A percentile compares a stretch with the other conserved stretches of the same genome.
These are phyloP conservation scores for Branchellion lobata DNA, from an alignment of 2,888 invertebrate genomes.

Conservation along the genomic window DNA sequence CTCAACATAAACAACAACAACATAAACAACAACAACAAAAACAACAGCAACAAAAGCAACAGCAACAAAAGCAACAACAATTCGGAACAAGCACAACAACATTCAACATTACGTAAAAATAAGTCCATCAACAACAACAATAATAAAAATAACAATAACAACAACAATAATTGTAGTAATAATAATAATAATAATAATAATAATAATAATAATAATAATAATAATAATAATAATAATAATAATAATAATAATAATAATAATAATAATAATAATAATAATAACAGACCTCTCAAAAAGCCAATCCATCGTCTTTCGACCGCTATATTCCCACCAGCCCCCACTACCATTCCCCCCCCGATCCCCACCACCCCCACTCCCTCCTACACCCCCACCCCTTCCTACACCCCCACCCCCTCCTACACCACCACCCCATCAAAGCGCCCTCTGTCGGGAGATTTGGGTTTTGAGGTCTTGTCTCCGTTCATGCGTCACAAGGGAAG, in stretches of 20 bases:
- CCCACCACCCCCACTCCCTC: background rate
- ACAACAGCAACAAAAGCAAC: too few species aligned
- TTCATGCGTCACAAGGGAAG: background rate
- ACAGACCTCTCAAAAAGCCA: background rate
- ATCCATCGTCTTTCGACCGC: background rate
- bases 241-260: background rate
- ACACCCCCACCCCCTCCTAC: background rate
- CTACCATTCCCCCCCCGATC: background rate
- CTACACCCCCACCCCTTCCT: background rate
- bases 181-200: background rate
- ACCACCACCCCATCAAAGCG: too few species aligned
- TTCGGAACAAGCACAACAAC: too few species aligned
- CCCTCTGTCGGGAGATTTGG: constrained; percentile 32
- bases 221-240: background rate
- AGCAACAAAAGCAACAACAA: background rate
- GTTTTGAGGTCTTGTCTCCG: background rate
- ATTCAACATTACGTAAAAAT: too few species aligned
- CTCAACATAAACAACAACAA: too few species aligned
- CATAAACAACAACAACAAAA: too few species aligned
- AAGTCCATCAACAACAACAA: constrained; percentile 4
- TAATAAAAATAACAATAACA: background rate
- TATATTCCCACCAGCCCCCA: background rate
- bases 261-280: too few species aligned
- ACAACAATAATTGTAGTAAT: background rate
- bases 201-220: background rate